Percentiles rank a stretch among this genome's conserved stretches.
Conservation (phyloP, 2,797 vertebrate species). For the Phalloptychus januarius region DNA sequence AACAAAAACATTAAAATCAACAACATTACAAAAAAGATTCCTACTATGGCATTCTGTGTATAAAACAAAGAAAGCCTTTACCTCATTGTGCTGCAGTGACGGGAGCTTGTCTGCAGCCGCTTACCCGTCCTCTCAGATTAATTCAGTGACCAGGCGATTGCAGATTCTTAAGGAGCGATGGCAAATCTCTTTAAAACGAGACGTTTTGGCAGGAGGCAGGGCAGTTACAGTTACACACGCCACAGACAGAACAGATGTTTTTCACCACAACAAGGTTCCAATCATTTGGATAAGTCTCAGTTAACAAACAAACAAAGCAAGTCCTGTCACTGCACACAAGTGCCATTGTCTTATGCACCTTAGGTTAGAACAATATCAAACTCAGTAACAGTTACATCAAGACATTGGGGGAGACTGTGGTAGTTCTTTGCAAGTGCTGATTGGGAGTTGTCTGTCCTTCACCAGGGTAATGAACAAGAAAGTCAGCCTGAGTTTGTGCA, state of each 20-base stretch:
- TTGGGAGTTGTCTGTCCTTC: conserved; percentile 2
- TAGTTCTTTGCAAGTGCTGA: conserved; percentile 24
- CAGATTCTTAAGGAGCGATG: conserved; percentile 55
- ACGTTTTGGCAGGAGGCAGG: conserved; percentile 50
- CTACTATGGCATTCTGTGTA: neutral
- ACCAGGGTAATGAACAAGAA: conserved; percentile 10
- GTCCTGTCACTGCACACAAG: neutral
- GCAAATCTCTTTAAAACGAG: conserved; percentile 50
- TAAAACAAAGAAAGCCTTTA: conserved; percentile 32
- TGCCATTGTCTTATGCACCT: neutral
- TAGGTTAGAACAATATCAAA: neutral
- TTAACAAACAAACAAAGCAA: conserved; percentile 10
- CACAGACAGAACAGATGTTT: conserved; percentile 52
- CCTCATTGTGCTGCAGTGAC: conserved; percentile 45
- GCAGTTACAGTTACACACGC: conserved; percentile 35
- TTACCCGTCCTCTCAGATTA: conserved; percentile 50
- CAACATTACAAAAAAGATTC: neutral
- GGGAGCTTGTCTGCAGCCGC: conserved; percentile 40
- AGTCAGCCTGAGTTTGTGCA: conserved; percentile 49
- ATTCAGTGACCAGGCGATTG: conserved; percentile 22
- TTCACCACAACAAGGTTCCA: conserved; percentile 8
- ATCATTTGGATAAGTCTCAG: conserved; percentile 18
- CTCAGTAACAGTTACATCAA: conserved; percentile 12
- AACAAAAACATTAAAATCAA: neutral
- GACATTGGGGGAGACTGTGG: conserved; percentile 22